Evolutionary conservation across 1,140 invertebrate species (phyloP), one percentile per base, ranked within the genome.

Genomic region (Papilio polyxenes): DNA sequence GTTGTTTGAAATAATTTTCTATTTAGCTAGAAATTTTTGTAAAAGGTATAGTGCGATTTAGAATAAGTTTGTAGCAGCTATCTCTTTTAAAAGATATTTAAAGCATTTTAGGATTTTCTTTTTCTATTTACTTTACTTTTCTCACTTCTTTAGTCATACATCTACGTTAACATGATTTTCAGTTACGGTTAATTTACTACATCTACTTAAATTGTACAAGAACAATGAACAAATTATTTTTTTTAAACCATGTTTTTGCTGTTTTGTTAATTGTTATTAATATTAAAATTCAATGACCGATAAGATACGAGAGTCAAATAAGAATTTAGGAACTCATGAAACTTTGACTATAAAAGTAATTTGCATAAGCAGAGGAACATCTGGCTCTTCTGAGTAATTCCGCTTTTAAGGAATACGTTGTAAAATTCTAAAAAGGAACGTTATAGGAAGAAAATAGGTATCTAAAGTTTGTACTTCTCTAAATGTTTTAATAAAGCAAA

Each of bases 291-390:
- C 65, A 40, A 15, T 72, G 65, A 37, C 31, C 65, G 65, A 72
- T 72, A 72, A 40, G 11, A 72, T 72, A 72, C 65, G 65, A 72
- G 65, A 72, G 65, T 72, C 31, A 72, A 72, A 72, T 72, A 72
- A 72, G 65, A 72, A 72, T 72, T 72, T 72, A 72, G 65, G 31
- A 72, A 72, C 65, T 72, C 65, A 69, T 69, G 31, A 69, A 72
- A 72, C 65, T 72, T 72, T 72, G 31, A 72, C 65, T 72, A 72
- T 72, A 72, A 72, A 72, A 72, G 65, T 72, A 72, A 72, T 72
- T 72, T 72, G 65, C 65, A 72, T 72, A 72, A 72, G 65, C 65
- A 72, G 65, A 37, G 65, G 65, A 72, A 72, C 65, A 72, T 72
- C 65, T 72, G 65, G 65, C 65, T 72, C 65, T 37, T 72, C 65